These are phyloP conservation scores for Chlorops oryzae DNA, from an alignment of 1,140 invertebrate genomes.

Conservation along the genomic window DNA sequence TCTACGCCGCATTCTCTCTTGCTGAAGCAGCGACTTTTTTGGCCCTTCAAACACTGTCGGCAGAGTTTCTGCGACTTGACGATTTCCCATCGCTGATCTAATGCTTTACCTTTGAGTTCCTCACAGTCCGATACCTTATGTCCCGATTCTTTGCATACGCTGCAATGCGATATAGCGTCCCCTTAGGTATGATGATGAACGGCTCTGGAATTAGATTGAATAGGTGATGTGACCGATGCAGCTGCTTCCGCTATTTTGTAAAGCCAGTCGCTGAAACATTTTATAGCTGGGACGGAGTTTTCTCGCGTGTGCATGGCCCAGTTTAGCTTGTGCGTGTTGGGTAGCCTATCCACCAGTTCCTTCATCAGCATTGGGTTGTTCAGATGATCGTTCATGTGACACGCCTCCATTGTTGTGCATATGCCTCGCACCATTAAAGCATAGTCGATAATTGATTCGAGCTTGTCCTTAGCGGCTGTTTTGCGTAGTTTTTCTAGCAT, in stretches of 20 bases:
- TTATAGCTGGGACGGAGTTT: not conserved
- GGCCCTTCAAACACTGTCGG: not conserved
- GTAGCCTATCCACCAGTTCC: slow-evolving; percentile 5
- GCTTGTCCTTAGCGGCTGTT: slow-evolving; percentile 8
- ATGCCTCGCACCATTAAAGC: slow-evolving; percentile 4
- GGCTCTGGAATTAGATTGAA: no score
- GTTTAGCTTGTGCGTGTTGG: slow-evolving; percentile 3
- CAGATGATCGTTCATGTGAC: slow-evolving; percentile 3
- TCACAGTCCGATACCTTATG: no score
- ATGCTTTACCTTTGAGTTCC: no score
- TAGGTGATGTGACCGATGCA: no score
- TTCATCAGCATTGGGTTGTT: slow-evolving; percentile 6
- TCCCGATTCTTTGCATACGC: no score
- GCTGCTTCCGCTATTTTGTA: no score
- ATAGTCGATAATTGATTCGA: slow-evolving; percentile 6
- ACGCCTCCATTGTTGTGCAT: slow-evolving; percentile 10
- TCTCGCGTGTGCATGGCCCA: slow-evolving; percentile 8
- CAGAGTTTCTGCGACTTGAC: slow-evolving; percentile 4
- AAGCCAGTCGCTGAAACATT: not conserved
- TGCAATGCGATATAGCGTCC: no score
- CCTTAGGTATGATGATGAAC: no score
- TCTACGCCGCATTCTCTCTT: slow-evolving; percentile 5
- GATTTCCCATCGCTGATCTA: not conserved
- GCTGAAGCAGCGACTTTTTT: not conserved
- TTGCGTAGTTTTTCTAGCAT: not conserved